Evolutionary conservation across 2,797 vertebrate genomes (phyloP).

Genomic region (Acestrorhynchus altus): DNA sequence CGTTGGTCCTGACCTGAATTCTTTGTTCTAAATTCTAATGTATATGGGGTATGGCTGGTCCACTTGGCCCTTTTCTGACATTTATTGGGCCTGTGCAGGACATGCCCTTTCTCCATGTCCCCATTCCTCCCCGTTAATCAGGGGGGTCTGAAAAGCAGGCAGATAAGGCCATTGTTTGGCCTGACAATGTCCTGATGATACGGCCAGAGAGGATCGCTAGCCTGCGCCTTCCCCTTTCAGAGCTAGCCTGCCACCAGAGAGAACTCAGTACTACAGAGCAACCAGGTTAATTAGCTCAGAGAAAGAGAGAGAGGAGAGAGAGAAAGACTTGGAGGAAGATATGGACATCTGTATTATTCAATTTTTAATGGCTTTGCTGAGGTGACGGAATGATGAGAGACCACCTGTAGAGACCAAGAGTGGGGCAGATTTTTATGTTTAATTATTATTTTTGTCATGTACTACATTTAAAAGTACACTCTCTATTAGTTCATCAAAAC

Average conservation of each 20-base stretch:
- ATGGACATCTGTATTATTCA: slow-evolving; percentile 59
- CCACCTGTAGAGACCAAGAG: background rate
- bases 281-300: slow-evolving; percentile 89
- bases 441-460: background rate
- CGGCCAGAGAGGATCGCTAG: slow-evolving; percentile 63
- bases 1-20: slow-evolving; percentile 48
- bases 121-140: slow-evolving; percentile 82
- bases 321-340: slow-evolving; percentile 41
- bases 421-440: background rate
- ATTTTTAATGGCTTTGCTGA: slow-evolving; percentile 35
- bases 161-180: slow-evolving; percentile 85
- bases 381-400: slow-evolving; percentile 1
- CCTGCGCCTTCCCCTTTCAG: slow-evolving; percentile 77
- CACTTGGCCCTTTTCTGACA: slow-evolving; percentile 81
- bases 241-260: slow-evolving; percentile 86
- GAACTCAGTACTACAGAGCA: slow-evolving; percentile 87
- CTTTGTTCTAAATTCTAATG: slow-evolving; percentile 54
- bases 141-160: slow-evolving; percentile 80
- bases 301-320: slow-evolving; percentile 72
- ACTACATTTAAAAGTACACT: background rate
- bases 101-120: slow-evolving; percentile 79
- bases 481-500: too few species aligned
- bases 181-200: slow-evolving; percentile 82
- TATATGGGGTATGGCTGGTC: slow-evolving; percentile 66
- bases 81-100: slow-evolving; percentile 80